phyloP scores from a whole-genome alignment of 1,140 invertebrate genomes.

The Centruroides sculpturatus region DNA sequence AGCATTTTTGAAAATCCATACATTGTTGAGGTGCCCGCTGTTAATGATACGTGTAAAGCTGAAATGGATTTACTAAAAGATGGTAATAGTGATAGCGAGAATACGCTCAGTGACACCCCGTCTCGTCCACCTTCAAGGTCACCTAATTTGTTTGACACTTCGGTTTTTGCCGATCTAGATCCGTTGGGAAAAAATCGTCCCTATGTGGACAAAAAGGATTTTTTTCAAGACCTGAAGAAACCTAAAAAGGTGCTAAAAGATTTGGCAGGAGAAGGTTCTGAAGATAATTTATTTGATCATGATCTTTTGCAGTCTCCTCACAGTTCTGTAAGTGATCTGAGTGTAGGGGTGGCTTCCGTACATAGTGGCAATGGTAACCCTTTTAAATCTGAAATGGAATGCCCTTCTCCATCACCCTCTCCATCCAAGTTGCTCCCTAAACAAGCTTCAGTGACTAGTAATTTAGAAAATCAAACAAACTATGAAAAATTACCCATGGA shows the following conservation, averaged over 20 bases:
- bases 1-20: slow-evolving; percentile 8
- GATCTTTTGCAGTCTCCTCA: not conserved
- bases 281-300: slow-evolving; percentile 17
- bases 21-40: not conserved
- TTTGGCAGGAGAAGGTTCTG: slow-evolving; percentile 32
- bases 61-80: no score
- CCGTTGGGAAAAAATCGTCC: slow-evolving; percentile 70
- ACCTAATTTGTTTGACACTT: slow-evolving; percentile 32
- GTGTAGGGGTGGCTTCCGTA: not conserved
- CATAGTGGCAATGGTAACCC: not conserved
- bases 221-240: slow-evolving; percentile 85
- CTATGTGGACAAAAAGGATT: slow-evolving; percentile 86
- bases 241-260: slow-evolving; percentile 78
- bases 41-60: no score
- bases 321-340: not conserved
- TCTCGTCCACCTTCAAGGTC: slow-evolving; percentile 20
- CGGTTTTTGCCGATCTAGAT: slow-evolving; percentile 77
- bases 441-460: not conserved
- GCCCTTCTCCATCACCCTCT: not conserved
- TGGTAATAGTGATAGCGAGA: no score
- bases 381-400: not conserved
- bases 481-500: not conserved
- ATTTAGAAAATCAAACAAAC: not conserved
- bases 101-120: slow-evolving; percentile 5
- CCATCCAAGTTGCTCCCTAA: not conserved